Evolutionary conservation across 1,140 invertebrate species (phyloP).

Genomic region (Scylla paramamosain): DNA sequence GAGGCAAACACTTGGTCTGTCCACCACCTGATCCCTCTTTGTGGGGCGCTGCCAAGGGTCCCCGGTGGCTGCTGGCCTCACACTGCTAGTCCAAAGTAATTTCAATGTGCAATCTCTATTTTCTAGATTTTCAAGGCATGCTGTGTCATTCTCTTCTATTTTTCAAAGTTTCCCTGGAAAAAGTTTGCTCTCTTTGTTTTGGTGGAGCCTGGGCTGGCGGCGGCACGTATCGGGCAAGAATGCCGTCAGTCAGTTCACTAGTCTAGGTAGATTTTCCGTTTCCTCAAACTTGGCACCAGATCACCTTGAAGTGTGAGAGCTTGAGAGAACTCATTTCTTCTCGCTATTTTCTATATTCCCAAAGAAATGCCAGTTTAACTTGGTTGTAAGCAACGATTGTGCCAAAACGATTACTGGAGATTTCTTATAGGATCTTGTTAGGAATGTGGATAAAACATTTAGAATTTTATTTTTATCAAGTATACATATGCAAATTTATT

Average conservation of each 20-base stretch:
- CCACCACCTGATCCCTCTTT: neutral
- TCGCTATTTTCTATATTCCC: constrained; percentile 64
- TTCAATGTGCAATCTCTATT: constrained; percentile 75
- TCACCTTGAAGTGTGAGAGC: constrained; percentile 60
- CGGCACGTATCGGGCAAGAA: constrained; percentile 28
- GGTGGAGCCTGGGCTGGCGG: constrained; percentile 42
- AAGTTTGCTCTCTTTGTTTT: constrained; percentile 44
- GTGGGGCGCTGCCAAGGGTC: neutral
- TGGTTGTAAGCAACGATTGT: constrained; percentile 76
- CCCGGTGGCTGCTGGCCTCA: constrained; percentile 65
- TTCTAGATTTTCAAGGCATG: constrained; percentile 75
- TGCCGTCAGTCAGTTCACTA: constrained; percentile 68
- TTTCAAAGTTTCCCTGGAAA: neutral
- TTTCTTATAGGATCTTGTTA: constrained; percentile 76
- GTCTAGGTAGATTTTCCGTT: constrained; percentile 73
- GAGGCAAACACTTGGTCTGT: neutral
- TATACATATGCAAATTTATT: constrained; percentile 77
- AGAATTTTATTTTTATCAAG: constrained; percentile 77
- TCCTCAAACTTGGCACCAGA: constrained; percentile 65
- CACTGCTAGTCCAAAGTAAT: constrained; percentile 73
- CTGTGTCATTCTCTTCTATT: constrained; percentile 62
- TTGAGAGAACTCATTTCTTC: constrained; percentile 66
- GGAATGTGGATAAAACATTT: constrained; percentile 74
- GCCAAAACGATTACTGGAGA: constrained; percentile 75
- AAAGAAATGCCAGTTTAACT: constrained; percentile 75